Base-by-base conservation (phyloP, 1,140 invertebrate species). In the Diabrotica undecimpunctata region DNA sequence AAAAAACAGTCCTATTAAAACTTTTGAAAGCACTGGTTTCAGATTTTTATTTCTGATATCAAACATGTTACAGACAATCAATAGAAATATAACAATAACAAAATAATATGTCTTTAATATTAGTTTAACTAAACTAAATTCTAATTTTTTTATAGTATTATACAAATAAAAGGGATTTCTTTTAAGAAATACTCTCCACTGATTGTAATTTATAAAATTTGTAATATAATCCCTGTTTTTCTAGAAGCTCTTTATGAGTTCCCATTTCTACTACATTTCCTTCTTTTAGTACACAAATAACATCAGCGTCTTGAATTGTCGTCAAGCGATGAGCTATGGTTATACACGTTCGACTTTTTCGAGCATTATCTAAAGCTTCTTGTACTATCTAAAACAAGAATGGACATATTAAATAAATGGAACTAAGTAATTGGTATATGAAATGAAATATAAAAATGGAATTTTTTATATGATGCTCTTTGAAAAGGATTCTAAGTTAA, bases 301-400 rank as follows among this genome's bases (percentile, higher is more conserved):
- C 79, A 79, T 93, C 90, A 2, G 88, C 90, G 77, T 89, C 86
- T 77, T 90, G 86, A 72, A 94, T 88, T 0, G 92, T 94, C 0
- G 89, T 86, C 25, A 94, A 78, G 63, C 92, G 83, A 79, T 94
- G 91, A 0, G 91, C 90, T 57, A 94, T 90, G 11, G 90, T 88
- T 35, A 94, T 87, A 68, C 89, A 92, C 1, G 92, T 94, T 50
- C 87, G 79, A 11, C 86, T 87, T 68, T 85, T 79, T 70, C 84
- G 84, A 6, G 88, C 88, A 70, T 86, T 84, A 69, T 90, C 88
- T 46, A 91, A 69, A 25, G 89, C 88, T 70, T 87, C 85, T 70
- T 90, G 85, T 0, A 91, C 88, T 11, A 86, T 79, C 87, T 89
- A 67, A 14, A 76, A 78, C 70, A 61, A 51, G n/a, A 50, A 51